A percentile compares a stretch with the other conserved stretches of the same genome.
These are phyloP conservation scores for Onychostoma macrolepis DNA, from an alignment of 2,113 vertebrate genomes.

Conservation along the genomic window DNA sequence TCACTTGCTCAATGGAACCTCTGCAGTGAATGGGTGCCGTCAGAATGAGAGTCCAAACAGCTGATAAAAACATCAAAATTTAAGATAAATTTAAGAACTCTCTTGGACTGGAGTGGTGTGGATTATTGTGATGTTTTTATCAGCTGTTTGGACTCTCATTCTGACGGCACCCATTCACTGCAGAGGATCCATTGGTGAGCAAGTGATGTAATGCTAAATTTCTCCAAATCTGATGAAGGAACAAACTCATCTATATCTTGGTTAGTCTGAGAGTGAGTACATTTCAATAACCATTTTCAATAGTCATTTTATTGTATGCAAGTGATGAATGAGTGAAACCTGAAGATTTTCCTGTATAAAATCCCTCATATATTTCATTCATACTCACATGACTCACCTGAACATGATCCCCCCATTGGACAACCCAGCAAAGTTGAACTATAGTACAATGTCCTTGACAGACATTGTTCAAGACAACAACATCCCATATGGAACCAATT, in stretches of 20 bases:
- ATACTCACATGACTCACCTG: not conserved
- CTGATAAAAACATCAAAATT: no score
- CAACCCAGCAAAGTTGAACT: not conserved
- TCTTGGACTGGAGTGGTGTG: no score
- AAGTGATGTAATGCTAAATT: not conserved
- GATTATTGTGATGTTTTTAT: not conserved
- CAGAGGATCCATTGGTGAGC: not conserved
- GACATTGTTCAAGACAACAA: constrained; percentile 6
- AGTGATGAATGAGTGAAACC: not conserved
- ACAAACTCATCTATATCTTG: not conserved
- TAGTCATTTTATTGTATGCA: not conserved
- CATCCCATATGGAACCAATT: not conserved
- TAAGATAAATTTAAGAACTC: no score
- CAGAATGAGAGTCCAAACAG: no score
- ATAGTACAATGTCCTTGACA: not conserved
- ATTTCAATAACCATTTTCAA: not conserved
- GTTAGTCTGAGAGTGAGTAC: not conserved
- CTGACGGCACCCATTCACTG: not conserved
- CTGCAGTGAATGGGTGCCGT: no score
- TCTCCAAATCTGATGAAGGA: not conserved
- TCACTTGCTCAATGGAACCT: no score
- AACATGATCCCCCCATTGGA: not conserved
- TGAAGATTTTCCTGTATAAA: not conserved
- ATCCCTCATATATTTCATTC: not conserved
- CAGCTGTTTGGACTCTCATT: not conserved